Base-by-base conservation (phyloP, 2,113 vertebrate species). In the Tupaia chinensis region DNA sequence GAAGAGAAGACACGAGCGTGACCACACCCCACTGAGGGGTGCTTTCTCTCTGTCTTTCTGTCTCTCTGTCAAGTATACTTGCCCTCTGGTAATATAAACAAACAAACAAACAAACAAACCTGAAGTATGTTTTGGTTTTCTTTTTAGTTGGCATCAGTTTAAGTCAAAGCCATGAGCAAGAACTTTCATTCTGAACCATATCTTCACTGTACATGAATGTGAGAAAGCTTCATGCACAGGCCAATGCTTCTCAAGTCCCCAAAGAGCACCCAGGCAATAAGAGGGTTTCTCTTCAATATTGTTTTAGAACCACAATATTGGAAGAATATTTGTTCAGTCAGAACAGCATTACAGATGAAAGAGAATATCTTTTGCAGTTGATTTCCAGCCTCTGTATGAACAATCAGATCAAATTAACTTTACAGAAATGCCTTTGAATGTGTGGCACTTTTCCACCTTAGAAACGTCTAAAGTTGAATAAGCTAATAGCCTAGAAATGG, bases 391-490 rank as follows among this genome's bases (percentile, higher is more conserved):
- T 60, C 60, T 54, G 3, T 69, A 19, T 44, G 60, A 93, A 92
- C 53, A 96, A 91, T 82, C 32, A 77, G 12, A 70, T 86, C 65
- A 86, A 86, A 91, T 91, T 93, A 94, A 91, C 53, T 56, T 63
- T 88, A 86, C 5, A 91, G 13, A 82, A 88, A 91, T 16, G 8
- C 14, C 29, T 86, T 87, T 53, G 34, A 88, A 76, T n/a, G 2
- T 65, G 44, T 60, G 13, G 20, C 20, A 44, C 29, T 68, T 86
- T 87, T 92, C n/a, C 68, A 72, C 44, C 85, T 94, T 88, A 84
- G 66, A 97, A 68, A 96, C 54, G 27, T 87, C 32, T 94, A 25
- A 88, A 91, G 27, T 80, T 89, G 66, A 85, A 91, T 77, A 85
- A 65, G 32, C 16, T 89, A 92, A 87, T 82, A 81, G 3, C 25